Conservation (phyloP, 2,888 invertebrate genomes). For the Micoletzkya japonica region DNA sequence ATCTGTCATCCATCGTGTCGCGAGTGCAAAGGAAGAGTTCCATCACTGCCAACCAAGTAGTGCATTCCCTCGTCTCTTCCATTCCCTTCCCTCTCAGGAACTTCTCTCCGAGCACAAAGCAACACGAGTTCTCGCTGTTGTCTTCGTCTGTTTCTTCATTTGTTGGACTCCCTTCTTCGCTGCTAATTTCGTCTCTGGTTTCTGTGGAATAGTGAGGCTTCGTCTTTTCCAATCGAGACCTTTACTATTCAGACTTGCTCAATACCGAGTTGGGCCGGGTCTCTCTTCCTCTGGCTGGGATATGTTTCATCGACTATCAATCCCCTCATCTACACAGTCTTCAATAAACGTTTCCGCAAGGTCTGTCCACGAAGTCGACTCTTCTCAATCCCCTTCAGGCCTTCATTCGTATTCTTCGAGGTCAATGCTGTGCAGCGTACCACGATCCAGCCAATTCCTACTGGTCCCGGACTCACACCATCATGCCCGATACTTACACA, state of each 20-base stretch:
- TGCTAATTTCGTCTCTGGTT: conserved; percentile 80
- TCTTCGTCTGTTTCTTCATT: conserved; percentile 90
- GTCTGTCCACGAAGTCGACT: background rate
- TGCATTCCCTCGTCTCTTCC: background rate
- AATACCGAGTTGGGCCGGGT: conserved; percentile 65
- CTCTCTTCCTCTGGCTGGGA: conserved; percentile 87
- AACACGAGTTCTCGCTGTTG: conserved; percentile 89
- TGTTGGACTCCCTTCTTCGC: conserved; percentile 95
- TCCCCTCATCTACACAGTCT: conserved; percentile 92
- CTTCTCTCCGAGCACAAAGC: conserved; percentile 79
- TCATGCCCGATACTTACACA: conserved; percentile 53
- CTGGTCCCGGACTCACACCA: conserved; percentile 49
- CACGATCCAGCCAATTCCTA: conserved; percentile 45
- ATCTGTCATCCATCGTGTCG: background rate
- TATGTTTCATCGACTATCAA: conserved; percentile 92
- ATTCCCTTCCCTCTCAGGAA: conserved; percentile 38
- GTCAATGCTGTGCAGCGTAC: conserved; percentile 49
- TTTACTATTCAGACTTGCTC: conserved; percentile 27
- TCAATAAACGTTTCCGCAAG: conserved; percentile 86
- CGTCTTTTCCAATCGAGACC: too few relatives aligned
- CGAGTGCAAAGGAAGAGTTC: conserved; percentile 19
- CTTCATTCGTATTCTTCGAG: conserved; percentile 56
- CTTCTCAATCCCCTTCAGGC: too few relatives aligned
- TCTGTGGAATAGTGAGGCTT: conserved; percentile 70
- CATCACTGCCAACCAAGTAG: background rate